Evolutionary conservation across 2,113 vertebrate genomes (phyloP).

Genomic region (Ammodytes dubius): DNA sequence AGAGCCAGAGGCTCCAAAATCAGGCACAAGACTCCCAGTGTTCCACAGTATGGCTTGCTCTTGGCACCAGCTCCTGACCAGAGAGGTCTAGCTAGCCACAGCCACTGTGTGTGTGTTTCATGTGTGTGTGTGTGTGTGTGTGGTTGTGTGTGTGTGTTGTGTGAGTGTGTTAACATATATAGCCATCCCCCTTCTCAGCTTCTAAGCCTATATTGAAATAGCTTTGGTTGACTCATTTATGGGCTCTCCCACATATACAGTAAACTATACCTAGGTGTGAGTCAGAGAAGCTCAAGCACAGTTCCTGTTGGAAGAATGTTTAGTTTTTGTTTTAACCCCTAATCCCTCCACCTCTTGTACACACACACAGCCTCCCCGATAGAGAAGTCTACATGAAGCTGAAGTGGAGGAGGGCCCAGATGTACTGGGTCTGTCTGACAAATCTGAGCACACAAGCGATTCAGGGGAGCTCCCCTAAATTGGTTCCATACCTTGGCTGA

Average conservation of each 20-base stretch:
- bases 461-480: conserved; percentile 77
- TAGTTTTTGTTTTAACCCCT: conserved; percentile 69
- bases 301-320: conserved; percentile 61
- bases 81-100: conserved; percentile 76
- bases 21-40: conserved; percentile 83
- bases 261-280: conserved; percentile 64
- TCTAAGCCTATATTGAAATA: conserved; percentile 75
- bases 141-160: conserved; percentile 49
- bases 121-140: conserved; percentile 56
- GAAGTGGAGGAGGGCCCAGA: conserved; percentile 73
- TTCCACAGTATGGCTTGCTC: conserved; percentile 79
- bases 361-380: conserved; percentile 38
- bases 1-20: conserved; percentile 81
- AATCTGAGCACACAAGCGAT: conserved; percentile 74
- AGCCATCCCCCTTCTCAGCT: conserved; percentile 46
- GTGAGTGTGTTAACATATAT: conserved; percentile 68
- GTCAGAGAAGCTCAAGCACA: conserved; percentile 54
- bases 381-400: conserved; percentile 63
- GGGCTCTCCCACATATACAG: conserved; percentile 66
- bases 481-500: conserved; percentile 82
- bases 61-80: conserved; percentile 83
- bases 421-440: conserved; percentile 69
- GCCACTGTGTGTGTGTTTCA: conserved; percentile 69
- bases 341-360: conserved; percentile 15
- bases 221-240: conserved; percentile 75